Conservation (phyloP, 2,888 invertebrate genomes). For the Calameuta pallipes region DNA sequence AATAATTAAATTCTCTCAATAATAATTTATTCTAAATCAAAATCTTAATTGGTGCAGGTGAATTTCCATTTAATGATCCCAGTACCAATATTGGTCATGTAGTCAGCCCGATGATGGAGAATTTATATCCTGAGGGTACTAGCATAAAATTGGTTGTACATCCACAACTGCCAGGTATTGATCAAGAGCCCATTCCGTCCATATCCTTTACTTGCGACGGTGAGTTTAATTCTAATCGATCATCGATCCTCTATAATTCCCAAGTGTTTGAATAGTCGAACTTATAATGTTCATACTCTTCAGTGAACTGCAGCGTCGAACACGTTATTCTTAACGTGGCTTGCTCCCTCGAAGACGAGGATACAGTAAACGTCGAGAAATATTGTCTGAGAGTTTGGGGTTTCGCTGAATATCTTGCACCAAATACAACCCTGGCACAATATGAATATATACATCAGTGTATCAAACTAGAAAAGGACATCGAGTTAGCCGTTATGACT, state of each 20-base stretch:
- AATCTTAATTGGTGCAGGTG: constrained; percentile 66
- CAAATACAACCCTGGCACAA: constrained; percentile 85
- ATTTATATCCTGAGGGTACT: constrained; percentile 80
- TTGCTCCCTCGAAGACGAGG: constrained; percentile 82
- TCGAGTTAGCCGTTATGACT: constrained; percentile 72
- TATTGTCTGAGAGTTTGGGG: constrained; percentile 84
- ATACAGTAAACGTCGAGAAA: constrained; percentile 73
- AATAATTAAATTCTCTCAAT: constrained; percentile 9
- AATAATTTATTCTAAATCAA: constrained; percentile 21
- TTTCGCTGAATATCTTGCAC: constrained; percentile 87
- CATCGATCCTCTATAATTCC: not conserved
- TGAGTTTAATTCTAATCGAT: constrained; percentile 63
- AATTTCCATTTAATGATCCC: constrained; percentile 80
- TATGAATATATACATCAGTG: constrained; percentile 95
- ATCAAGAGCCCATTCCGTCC: constrained; percentile 73
- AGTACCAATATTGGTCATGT: constrained; percentile 89
- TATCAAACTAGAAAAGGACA: constrained; percentile 91
- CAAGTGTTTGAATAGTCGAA: not conserved
- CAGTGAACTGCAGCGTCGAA: constrained; percentile 88
- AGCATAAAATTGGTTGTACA: constrained; percentile 91
- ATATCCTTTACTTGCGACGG: constrained; percentile 94
- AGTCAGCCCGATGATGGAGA: constrained; percentile 87
- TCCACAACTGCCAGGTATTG: constrained; percentile 69
- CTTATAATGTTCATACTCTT: constrained; percentile 51
- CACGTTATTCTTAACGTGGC: constrained; percentile 87